Evolutionary conservation across 2,888 invertebrate species (phyloP), one percentile per base, ranked within the genome.

Genomic region (Drosophila fungiperda): DNA sequence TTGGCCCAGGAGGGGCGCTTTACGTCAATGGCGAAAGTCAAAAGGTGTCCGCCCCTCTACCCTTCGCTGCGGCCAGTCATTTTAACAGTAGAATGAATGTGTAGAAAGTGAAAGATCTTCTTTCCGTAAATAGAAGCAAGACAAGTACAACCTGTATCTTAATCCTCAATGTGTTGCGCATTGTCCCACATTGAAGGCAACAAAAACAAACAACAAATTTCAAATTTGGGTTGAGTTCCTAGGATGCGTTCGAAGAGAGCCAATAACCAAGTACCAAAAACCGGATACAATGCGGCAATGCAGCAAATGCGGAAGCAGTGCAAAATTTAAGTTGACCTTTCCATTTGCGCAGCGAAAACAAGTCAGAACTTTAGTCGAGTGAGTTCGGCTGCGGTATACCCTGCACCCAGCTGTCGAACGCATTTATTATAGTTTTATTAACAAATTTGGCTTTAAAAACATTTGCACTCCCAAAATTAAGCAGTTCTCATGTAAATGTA

Each of bases 81-180:
- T 55, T 59, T 70, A 83, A 85, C 80, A 61, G 76, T 73, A 82
- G 83, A 82, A 85, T 73, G 55, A 66, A 58, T 78, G 53, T 71
- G 72, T 68, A 86, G 86, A 84, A 84, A 84, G 84, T 84, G 86
- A 84, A 84, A 60, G 67, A 82, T 48, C 48, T 50, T 45, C 15
- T 52, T 20, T 17, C 17, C 9, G 38, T 20, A 33, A 20, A 42
- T 29, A 33, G 29, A 12, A 7, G 12, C 3, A 20, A 59, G 35
- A 52, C 60, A 48, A 60, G 52, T 61, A n/a, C 15, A 71, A 73
- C 71, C 66, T 49, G 73, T 73, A 42, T 65, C 36, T 42, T 35
- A 9, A 73, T 70, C 72, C 72, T 72, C 23, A 23, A 8, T 45
- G 49, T 26, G n/a, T n/a, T 29, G 29, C 29, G 29, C 6, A 29